Base-by-base conservation (phyloP, 2,113 vertebrate species). In the Ceyx margarethae region DNA sequence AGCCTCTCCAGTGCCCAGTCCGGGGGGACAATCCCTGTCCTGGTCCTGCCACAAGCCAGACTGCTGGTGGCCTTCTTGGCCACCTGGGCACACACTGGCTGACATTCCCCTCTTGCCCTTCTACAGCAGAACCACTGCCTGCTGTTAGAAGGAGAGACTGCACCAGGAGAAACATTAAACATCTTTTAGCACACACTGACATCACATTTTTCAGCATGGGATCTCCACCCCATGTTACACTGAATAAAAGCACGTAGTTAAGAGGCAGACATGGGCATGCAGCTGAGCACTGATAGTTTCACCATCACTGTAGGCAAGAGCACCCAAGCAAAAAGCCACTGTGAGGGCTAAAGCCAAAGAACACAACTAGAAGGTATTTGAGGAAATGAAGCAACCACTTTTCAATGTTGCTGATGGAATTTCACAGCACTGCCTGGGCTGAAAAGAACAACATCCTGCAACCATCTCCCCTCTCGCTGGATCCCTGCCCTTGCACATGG, bases 401-500 rank as follows among this genome's bases (percentile, higher is more conserved):
- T 33, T 5, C 3, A 7, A 42, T 45, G 54, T 5, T 8, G 43
- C 61, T 35, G 65, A 2, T 11, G 45, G 45, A 13, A 9, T 50
- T 64, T 60, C 42, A 10, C 10, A 16, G 5, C 2, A 2, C 11
- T 8, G 6, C 2, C 33, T 6, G 16, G 40, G 56, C 21, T 71
- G 33, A 11, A 68, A n/a, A 37, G 31, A 81, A 37, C 28, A 50
- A 48, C n/a, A 4, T 3, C 11, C 35, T 1, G 2, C 1, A 7
- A 18, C 23, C 48, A 35, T 1, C 19, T 28, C 35, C 31, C 46
- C 61, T 22, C 61, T 25, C 0, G 0, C 12, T 2, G 10, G 18
- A 6, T 15, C 51, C 26, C 40, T 31, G 56, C 65, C 35, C 79
- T 28, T 21, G 0, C 2, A 20, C 0, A 0, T 4, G 50, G 48